A percentile compares a stretch with the other conserved stretches of the same genome.
Conservation (phyloP, 2,888 invertebrate genomes). For the Eupithecia abbreviata region DNA sequence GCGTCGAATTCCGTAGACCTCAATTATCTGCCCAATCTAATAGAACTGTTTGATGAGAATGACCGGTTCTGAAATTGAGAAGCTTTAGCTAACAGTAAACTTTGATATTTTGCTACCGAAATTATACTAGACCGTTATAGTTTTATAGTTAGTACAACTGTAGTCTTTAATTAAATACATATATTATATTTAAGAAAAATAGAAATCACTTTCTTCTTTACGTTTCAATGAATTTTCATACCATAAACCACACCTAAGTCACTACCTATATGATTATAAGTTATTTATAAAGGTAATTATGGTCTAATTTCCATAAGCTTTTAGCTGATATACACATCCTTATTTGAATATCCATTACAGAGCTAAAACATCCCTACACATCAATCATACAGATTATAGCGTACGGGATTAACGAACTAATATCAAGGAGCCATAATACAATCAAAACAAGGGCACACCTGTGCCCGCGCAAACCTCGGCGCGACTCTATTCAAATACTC, state of each 20-base stretch:
- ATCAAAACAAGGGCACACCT: slow-evolving; percentile 45
- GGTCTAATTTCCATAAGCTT: slow-evolving; percentile 10
- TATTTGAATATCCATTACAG: slow-evolving; percentile 15
- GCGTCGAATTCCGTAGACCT: slow-evolving; percentile 5
- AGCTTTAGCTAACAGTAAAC: neutral
- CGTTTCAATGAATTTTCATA: neutral
- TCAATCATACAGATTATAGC: slow-evolving; percentile 34
- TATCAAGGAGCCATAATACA: slow-evolving; percentile 36
- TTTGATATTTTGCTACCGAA: neutral
- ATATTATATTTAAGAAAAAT: neutral
- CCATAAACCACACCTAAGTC: neutral
- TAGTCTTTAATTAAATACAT: neutral
- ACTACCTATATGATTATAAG: neutral
- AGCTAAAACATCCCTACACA: slow-evolving; percentile 16
- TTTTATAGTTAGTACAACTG: neutral
- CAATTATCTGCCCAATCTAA: slow-evolving; percentile 1
- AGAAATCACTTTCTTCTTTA: neutral
- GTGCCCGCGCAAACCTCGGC: slow-evolving; percentile 35
- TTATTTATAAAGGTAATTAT: neutral
- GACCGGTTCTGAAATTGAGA: neutral
- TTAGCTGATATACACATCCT: neutral
- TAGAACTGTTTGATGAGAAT: neutral
- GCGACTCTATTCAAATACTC: slow-evolving; percentile 37
- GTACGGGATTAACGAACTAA: slow-evolving; percentile 36
- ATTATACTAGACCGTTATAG: neutral